Evolutionary conservation across 2,888 invertebrate species (phyloP), one percentile per base, ranked within the genome.

Genomic region (Griposia aprilina): DNA sequence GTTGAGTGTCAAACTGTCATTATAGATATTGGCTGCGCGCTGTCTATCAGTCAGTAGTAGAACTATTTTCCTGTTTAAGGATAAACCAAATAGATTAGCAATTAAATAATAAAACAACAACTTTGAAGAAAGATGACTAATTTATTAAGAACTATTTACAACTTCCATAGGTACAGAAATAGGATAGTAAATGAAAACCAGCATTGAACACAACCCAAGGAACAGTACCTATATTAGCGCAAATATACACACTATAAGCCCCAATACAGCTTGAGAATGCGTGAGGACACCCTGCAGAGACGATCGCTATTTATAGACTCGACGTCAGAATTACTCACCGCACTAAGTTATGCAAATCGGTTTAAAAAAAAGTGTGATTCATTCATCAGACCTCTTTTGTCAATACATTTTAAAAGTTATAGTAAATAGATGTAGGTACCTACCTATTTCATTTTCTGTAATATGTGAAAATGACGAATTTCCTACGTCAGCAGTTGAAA

Each of bases 121-220:
- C 60, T 77, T 36, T 80, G 81, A 76, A 80, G 80, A 87, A 89
- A 88, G 88, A 91, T 91, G 89, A 90, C 90, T 90, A 92, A 89
- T 90, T 91, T 90, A 93, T 91, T 92, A 87, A 90, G 89, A 92
- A 91, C 80, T 93, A 95, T 95, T 93, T 95, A 95, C 95, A 95
- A 92, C 87, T 91, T 91, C 90, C 78, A 86, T 87, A 90, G 86
- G 90, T 77, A 81, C 73, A 82, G 70, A 76, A 67, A 81, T 80
- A 83, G 76, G 75, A 83, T 65, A 86, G 68, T 68, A 68, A 81
- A 73, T 72, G 52, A 69, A 74, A 86, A 82, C 76, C 72, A 86
- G 83, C 84, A 76, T 72, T 82, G 80, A 86, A 88, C 88, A 86
- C 84, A 86, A 88, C 85, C 84, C 78, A 80, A 89, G 83, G 82